phyloP scores from a whole-genome alignment of 2,113 vertebrate genomes.

The Platycercus adscitus region DNA sequence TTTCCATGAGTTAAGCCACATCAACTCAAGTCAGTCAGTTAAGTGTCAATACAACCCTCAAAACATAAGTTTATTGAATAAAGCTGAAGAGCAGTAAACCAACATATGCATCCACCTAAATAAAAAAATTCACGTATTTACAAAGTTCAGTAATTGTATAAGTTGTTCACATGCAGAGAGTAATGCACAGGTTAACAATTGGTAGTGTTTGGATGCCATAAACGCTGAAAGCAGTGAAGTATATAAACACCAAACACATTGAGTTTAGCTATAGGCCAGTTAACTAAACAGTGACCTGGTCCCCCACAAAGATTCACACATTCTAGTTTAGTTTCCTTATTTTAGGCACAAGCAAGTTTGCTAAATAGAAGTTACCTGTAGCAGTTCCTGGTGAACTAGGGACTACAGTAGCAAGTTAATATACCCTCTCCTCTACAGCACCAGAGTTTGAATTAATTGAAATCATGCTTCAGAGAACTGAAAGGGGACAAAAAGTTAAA shows the following conservation, averaged over 20 bases:
- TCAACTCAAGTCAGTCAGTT: slow-evolving; percentile 56
- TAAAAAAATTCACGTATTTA: slow-evolving; percentile 82
- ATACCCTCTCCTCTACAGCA: slow-evolving; percentile 70
- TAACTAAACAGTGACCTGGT: slow-evolving; percentile 67
- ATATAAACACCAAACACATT: slow-evolving; percentile 71
- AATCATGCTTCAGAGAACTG: slow-evolving; percentile 67
- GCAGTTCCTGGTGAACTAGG: slow-evolving; percentile 63
- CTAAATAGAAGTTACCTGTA: slow-evolving; percentile 64
- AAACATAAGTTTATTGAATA: slow-evolving; percentile 83
- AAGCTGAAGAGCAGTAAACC: slow-evolving; percentile 79
- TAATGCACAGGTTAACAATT: slow-evolving; percentile 75
- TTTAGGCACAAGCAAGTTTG: slow-evolving; percentile 75
- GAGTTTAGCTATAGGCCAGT: slow-evolving; percentile 71
- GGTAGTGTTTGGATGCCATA: slow-evolving; percentile 72
- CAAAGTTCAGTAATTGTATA: slow-evolving; percentile 74
- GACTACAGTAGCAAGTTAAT: slow-evolving; percentile 62
- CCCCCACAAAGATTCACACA: slow-evolving; percentile 65
- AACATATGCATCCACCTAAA: slow-evolving; percentile 81
- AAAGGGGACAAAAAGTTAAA: slow-evolving; percentile 55
- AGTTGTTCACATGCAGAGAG: slow-evolving; percentile 80
- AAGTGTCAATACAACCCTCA: slow-evolving; percentile 77
- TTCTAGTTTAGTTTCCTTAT: slow-evolving; percentile 68
- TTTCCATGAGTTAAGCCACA: slow-evolving; percentile 32
- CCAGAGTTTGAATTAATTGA: slow-evolving; percentile 57
- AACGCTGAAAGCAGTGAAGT: slow-evolving; percentile 72